Evolutionary conservation across 2,113 vertebrate species (phyloP).

Genomic region (Aspiorhynchus laticeps): DNA sequence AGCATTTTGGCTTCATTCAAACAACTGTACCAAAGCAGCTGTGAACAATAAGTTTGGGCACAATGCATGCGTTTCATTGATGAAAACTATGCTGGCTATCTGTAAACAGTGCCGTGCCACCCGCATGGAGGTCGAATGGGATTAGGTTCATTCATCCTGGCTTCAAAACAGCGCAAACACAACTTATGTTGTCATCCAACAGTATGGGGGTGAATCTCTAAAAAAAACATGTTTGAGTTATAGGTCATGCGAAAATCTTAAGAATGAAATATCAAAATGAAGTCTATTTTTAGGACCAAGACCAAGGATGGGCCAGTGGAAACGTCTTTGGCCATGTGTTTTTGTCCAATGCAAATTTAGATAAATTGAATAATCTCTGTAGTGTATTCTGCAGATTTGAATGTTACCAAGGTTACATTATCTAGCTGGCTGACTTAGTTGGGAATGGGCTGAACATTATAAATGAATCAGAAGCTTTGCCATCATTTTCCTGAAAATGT

Average conservation of each 20-base stretch:
- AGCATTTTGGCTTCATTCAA: constrained; percentile 11
- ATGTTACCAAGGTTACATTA: constrained; percentile 6
- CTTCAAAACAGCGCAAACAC: constrained; percentile 7
- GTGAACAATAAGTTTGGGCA: not conserved
- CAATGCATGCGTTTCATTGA: constrained; percentile 47
- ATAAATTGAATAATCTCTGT: not conserved
- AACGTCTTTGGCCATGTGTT: not conserved
- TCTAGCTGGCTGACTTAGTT: not conserved
- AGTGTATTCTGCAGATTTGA: not conserved
- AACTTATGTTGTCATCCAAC: not conserved
- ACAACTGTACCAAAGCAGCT: not conserved
- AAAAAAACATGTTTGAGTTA: not conserved
- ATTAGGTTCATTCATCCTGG: constrained; percentile 21
- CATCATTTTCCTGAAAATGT: not conserved
- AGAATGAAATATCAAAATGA: not conserved
- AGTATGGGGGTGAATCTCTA: not conserved
- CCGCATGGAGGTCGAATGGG: not conserved
- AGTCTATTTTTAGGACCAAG: not conserved
- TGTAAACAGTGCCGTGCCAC: constrained; percentile 28
- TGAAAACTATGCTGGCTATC: constrained; percentile 40
- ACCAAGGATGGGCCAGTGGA: not conserved
- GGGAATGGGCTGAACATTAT: not conserved
- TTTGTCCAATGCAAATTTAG: not conserved
- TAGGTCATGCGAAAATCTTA: not conserved
- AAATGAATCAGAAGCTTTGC: not conserved